phyloP scores from a whole-genome alignment of 2,888 invertebrate genomes.

The Tachina fera region DNA sequence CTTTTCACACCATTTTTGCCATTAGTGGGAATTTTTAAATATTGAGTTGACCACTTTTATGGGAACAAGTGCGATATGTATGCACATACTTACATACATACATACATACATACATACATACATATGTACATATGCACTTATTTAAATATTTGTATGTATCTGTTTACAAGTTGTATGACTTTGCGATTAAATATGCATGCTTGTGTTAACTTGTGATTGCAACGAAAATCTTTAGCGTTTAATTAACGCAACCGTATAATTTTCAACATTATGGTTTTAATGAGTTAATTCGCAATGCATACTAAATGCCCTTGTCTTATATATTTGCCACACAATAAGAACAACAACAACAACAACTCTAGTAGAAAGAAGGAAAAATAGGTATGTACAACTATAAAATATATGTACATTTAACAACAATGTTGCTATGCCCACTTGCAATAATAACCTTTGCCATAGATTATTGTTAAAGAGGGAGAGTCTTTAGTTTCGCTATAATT shows the following conservation, averaged over 20 bases:
- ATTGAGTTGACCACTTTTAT: too few relatives aligned
- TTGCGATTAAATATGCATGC: slow-evolving; percentile 36
- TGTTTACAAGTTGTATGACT: slow-evolving; percentile 7
- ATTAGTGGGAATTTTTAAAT: too few relatives aligned
- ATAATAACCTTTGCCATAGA: slow-evolving; percentile 15
- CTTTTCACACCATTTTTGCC: too few relatives aligned
- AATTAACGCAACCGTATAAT: slow-evolving; percentile 72
- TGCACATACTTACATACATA: not conserved
- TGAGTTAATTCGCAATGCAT: slow-evolving; percentile 70
- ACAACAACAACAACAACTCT: slow-evolving; percentile 20
- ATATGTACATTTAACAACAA: not conserved
- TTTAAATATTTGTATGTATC: not conserved
- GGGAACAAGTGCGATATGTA: not conserved
- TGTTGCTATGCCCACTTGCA: not conserved
- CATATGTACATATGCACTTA: too few relatives aligned
- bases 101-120: not conserved
- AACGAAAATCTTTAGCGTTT: slow-evolving; percentile 64
- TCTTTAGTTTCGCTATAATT: slow-evolving; percentile 29
- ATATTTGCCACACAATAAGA: slow-evolving; percentile 36
- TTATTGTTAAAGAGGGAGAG: not conserved
- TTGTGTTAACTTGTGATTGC: slow-evolving; percentile 60
- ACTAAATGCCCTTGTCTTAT: slow-evolving; percentile 69
- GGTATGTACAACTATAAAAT: slow-evolving; percentile 2
- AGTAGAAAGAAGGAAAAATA: not conserved
- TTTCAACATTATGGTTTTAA: slow-evolving; percentile 69